Evolutionary conservation across 2,888 invertebrate genomes (phyloP).

Genomic region (Amphipoea oculea): DNA sequence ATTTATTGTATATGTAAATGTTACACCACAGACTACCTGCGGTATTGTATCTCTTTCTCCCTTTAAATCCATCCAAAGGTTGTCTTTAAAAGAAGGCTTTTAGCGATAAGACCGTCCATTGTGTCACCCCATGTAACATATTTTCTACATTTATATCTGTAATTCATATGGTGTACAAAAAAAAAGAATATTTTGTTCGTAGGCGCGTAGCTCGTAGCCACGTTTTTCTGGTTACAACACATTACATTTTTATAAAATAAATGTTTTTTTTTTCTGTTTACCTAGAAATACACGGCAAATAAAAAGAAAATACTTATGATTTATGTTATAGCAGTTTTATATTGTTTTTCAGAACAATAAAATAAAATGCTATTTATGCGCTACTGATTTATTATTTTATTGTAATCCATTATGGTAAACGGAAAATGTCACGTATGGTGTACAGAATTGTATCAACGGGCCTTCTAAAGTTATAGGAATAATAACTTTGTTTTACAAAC

Average conservation of each 20-base stretch:
- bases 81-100: not conserved
- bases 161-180: not conserved
- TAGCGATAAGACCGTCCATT: not conserved
- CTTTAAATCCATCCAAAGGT: not conserved
- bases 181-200: not conserved
- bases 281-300: not conserved
- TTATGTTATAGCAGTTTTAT: not conserved
- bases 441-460: not conserved
- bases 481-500: not conserved
- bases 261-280: not conserved
- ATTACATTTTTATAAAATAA: not conserved
- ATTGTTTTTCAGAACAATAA: not conserved
- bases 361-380: slow-evolving; percentile 6
- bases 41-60: not conserved
- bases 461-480: not conserved
- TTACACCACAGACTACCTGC: too few relatives aligned
- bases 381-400: not conserved
- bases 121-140: not conserved
- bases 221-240: not conserved
- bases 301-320: not conserved
- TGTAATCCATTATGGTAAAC: not conserved
- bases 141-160: not conserved
- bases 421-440: slow-evolving; percentile 23
- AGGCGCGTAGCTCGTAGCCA: not conserved
- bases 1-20: too few relatives aligned